phyloP scores from a whole-genome alignment of 2,888 invertebrate genomes.

The Amphimallon solstitiale region DNA sequence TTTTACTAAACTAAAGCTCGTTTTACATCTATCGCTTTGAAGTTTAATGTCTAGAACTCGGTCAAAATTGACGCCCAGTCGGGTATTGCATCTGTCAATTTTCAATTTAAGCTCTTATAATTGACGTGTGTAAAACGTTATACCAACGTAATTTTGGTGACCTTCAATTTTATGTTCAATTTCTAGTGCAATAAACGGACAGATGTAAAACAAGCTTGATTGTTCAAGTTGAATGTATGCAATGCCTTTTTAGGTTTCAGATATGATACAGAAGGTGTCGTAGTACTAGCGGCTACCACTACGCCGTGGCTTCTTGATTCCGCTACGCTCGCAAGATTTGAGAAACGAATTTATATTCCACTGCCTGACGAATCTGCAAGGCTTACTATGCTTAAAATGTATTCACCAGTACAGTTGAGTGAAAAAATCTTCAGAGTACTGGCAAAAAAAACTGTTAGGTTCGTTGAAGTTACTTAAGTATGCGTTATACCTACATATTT shows the following conservation, averaged over 20 bases:
- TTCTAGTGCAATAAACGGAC: too few species aligned
- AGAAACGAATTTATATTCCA: slow-evolving; percentile 98
- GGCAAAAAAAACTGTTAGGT: slow-evolving; percentile 88
- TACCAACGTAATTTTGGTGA: too few species aligned
- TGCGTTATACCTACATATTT: neutral
- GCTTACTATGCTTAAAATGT: slow-evolving; percentile 92
- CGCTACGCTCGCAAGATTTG: slow-evolving; percentile 96
- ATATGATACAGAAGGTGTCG: slow-evolving; percentile 92
- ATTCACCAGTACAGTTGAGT: slow-evolving; percentile 82
- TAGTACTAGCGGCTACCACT: slow-evolving; percentile 94
- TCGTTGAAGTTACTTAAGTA: slow-evolving; percentile 42
- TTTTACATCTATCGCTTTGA: too few species aligned
- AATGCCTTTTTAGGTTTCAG: slow-evolving; percentile 80
- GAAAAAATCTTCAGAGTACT: slow-evolving; percentile 88
- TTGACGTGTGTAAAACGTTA: too few species aligned
- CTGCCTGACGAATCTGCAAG: slow-evolving; percentile 95
- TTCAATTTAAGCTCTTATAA: too few species aligned
- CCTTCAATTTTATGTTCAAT: too few species aligned
- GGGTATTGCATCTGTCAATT: too few species aligned
- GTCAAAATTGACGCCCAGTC: too few species aligned
- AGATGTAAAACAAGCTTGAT: slow-evolving; percentile 10
- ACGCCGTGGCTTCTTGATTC: slow-evolving; percentile 98
- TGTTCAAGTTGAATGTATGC: too few species aligned
- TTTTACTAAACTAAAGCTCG: too few species aligned
- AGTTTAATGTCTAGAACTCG: too few species aligned